phyloP scores from a whole-genome alignment of 2,113 vertebrate genomes.

The Syrmaticus mikado region DNA sequence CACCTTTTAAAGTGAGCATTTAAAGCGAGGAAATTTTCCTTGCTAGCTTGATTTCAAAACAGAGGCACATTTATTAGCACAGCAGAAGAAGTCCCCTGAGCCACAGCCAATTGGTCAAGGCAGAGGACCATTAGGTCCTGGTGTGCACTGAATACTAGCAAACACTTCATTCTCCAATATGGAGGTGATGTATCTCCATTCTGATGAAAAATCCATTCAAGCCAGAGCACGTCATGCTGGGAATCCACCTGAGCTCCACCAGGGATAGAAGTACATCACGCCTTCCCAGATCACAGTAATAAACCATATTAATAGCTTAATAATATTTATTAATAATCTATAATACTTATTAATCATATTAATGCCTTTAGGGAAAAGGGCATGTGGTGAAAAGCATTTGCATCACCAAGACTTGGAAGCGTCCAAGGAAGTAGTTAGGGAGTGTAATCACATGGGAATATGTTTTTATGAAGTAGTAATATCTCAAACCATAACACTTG shows the following conservation, averaged over 20 bases:
- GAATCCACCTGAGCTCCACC: not conserved
- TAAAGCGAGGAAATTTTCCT: not conserved
- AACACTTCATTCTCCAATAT: not conserved
- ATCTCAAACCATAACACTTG: accelerated
- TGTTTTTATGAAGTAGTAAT: accelerated
- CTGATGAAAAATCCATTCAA: not conserved
- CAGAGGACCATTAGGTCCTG: not conserved
- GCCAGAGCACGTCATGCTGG: not conserved
- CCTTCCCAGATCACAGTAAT: not conserved
- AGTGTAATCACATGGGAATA: accelerated
- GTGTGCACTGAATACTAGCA: not conserved
- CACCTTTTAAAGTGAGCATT: not conserved
- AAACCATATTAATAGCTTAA: not conserved
- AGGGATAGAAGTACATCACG: not conserved
- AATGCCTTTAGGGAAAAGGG: not conserved
- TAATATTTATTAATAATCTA: no score
- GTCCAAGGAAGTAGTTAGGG: not conserved
- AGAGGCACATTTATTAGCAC: not conserved
- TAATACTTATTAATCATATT: no score
- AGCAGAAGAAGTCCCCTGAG: not conserved
- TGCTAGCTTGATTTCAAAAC: not conserved
- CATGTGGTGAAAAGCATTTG: not conserved
- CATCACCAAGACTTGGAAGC: no score
- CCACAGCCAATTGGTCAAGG: not conserved
- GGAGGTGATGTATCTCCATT: not conserved